phyloP scores from a whole-genome alignment of 2,888 invertebrate genomes.

The Lucinisca nassula region DNA sequence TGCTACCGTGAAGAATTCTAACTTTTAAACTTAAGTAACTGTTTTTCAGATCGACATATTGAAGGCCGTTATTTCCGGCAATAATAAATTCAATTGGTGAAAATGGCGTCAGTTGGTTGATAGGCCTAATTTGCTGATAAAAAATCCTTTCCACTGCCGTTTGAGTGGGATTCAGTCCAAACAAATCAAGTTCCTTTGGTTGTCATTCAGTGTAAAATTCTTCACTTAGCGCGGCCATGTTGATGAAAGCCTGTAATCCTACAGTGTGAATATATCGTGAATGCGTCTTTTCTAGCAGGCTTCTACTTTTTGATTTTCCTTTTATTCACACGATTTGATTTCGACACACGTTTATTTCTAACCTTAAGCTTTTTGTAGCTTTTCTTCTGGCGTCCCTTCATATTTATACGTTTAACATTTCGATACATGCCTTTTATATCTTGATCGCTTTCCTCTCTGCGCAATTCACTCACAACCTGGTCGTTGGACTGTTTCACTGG shows the following conservation, averaged over 20 bases:
- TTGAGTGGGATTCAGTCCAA: conserved; percentile 5
- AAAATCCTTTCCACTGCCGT: conserved; percentile 33
- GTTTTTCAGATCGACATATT: conserved; percentile 38
- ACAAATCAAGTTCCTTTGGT: conserved; percentile 23
- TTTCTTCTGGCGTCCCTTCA: neutral
- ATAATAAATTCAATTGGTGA: neutral
- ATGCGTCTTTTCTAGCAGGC: neutral
- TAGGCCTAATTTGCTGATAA: conserved; percentile 19
- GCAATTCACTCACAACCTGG: conserved; percentile 19
- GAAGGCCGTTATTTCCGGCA: neutral
- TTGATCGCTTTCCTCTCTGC: neutral
- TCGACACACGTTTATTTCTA: neutral
- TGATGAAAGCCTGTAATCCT: too few species aligned
- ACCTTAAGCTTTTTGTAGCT: neutral
- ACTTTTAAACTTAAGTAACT: conserved; percentile 39
- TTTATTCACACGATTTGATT: neutral
- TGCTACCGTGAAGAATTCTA: conserved; percentile 39
- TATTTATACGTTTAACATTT: neutral
- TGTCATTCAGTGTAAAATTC: conserved; percentile 15
- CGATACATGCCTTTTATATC: neutral
- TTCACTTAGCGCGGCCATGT: neutral
- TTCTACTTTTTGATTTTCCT: neutral
- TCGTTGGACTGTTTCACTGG: conserved; percentile 32
- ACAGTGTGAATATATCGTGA: neutral
- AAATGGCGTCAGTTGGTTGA: neutral